Conservation (phyloP, 2,888 invertebrate genomes). For the Phengaris arion region DNA sequence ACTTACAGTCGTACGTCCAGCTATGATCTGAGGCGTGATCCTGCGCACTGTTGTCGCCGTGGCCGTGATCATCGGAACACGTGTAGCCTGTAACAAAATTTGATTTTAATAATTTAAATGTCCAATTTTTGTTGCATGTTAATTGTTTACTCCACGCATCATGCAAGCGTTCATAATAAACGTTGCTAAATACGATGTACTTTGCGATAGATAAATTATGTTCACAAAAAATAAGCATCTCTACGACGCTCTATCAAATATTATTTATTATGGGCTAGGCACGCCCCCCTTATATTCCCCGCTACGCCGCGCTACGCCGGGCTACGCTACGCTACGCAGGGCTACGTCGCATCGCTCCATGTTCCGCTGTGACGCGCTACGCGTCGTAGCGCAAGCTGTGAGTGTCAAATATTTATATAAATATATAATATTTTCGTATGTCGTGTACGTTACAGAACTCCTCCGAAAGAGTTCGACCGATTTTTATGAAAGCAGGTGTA, state of each 20-base stretch:
- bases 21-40: conserved; percentile 39
- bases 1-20: conserved; percentile 66
- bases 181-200: too few relatives aligned
- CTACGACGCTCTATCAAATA: too few relatives aligned
- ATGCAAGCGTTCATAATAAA: too few relatives aligned
- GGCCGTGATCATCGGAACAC: conserved; percentile 39
- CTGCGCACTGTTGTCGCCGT: conserved; percentile 8
- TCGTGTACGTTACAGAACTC: too few relatives aligned
- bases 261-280: too few relatives aligned
- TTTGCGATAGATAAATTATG: too few relatives aligned
- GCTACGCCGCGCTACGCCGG: background rate
- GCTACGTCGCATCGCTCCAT: background rate
- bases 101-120: background rate
- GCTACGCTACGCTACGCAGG: background rate
- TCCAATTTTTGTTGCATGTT: background rate
- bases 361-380: background rate
- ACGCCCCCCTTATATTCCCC: background rate
- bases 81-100: conserved; percentile 53
- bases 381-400: background rate
- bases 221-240: too few relatives aligned
- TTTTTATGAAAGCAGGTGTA: too few relatives aligned
- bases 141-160: background rate
- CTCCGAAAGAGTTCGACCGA: too few relatives aligned
- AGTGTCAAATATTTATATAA: too few relatives aligned
- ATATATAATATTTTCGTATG: too few relatives aligned